Evolutionary conservation across 1,140 invertebrate species (phyloP), one percentile per base, ranked within the genome.

Genomic region (Prorops nasuta): DNA sequence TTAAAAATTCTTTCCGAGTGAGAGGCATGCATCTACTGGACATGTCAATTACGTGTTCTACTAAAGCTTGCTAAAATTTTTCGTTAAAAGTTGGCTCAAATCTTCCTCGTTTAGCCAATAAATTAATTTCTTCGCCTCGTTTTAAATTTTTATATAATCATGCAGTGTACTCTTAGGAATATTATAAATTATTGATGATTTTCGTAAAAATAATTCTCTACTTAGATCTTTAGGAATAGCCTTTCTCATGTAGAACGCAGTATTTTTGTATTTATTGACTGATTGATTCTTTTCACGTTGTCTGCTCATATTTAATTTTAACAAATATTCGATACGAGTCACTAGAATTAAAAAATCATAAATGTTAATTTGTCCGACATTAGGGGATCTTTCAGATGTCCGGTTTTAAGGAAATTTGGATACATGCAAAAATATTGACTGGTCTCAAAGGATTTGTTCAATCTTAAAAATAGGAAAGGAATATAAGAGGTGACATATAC

Each of bases 1-100:
- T 54, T 18, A 55, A 18, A 55, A 54, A 49, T 38, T 58, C 52
- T 9, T 51, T 51, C 22, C 37, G 46, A 6, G 20, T 51, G 17
- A 52, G 24, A 6, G 49, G 42, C 43, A 56, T 34, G 34, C 39
- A 50, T 19, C 43, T 21, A 20, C 45, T 59, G 2, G 39, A 9
- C 9, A 51, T 18, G 12, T 59, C 37, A 41, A 22, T 56, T 2
- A 59, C 24, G 20, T 52, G 49, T 12, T 49, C 10, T 14, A 49
- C 37, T 20, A 52, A 38, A 35, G 32, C 18, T 16, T 48, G 21
- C 49, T 56, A 28, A 38, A 56, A 55, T 24, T 37, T 32, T 44
- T 2, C 1, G 10, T 44, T 2, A 7, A 51, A 52, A 14, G 46
- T 59, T 14, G 12, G 19, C 9, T 32, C 32, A 22, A 55, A 51